A percentile compares a stretch with the other conserved stretches of the same genome.
Conservation (phyloP, 1,140 invertebrate species). For the Ptiloglossa arizonensis region DNA sequence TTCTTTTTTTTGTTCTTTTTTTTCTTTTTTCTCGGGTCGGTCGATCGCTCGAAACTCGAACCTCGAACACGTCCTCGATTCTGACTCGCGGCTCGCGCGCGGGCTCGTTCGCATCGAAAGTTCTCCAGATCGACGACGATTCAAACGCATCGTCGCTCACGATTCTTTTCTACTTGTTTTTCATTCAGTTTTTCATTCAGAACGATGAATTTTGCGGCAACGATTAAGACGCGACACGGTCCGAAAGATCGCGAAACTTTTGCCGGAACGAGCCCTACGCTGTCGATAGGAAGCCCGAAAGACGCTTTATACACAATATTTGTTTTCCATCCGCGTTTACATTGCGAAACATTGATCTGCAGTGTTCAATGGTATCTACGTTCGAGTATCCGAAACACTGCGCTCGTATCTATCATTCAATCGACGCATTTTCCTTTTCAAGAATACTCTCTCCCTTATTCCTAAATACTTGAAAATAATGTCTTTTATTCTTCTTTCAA, state of each 20-base stretch:
- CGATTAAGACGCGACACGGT: constrained; percentile 17
- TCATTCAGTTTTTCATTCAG: too few species aligned
- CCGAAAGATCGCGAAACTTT: constrained; percentile 29
- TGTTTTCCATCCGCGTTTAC: constrained; percentile 58
- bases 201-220: constrained; percentile 14
- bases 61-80: constrained; percentile 38
- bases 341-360: constrained; percentile 52
- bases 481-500: background rate
- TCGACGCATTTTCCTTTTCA: constrained; percentile 10
- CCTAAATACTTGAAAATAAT: constrained; percentile 58
- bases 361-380: constrained; percentile 66
- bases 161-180: too few species aligned
- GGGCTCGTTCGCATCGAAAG: constrained; percentile 26
- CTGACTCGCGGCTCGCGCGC: constrained; percentile 17
- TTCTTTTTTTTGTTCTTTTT: too few species aligned
- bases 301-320: constrained; percentile 49
- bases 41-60: constrained; percentile 29
- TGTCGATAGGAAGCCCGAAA: constrained; percentile 61
- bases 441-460: constrained; percentile 35
- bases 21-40: too few species aligned
- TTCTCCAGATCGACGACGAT: too few species aligned
- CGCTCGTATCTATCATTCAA: background rate
- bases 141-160: too few species aligned
- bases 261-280: constrained; percentile 46
- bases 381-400: constrained; percentile 41